Percentiles rank a stretch among this genome's conserved stretches.
These are phyloP conservation scores for Pangasianodon hypophthalmus DNA, from an alignment of 2,113 vertebrate species.

Conservation along the genomic window DNA sequence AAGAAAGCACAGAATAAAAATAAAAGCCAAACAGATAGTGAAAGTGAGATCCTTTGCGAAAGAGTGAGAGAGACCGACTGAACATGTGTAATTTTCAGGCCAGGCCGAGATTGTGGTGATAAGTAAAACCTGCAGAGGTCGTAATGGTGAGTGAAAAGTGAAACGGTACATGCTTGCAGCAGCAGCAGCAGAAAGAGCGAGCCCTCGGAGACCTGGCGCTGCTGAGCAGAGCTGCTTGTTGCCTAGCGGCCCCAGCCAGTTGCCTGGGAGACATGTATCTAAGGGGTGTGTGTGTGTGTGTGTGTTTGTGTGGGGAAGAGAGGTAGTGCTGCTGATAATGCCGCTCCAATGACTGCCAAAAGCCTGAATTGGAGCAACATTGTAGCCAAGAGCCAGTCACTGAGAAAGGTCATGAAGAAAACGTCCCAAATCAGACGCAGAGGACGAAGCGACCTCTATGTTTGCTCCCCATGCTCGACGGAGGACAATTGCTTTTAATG, in stretches of 20 bases:
- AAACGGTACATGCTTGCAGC: slow-evolving; percentile 6
- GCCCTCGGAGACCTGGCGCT: slow-evolving; percentile 39
- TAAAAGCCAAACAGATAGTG: not conserved
- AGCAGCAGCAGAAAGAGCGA: slow-evolving; percentile 35
- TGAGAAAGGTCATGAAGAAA: slow-evolving; percentile 51
- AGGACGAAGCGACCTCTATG: slow-evolving; percentile 43
- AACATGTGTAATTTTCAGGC: not conserved
- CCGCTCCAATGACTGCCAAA: slow-evolving; percentile 56
- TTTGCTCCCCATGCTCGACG: slow-evolving; percentile 11
- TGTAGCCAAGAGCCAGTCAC: slow-evolving; percentile 49
- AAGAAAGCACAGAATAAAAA: slow-evolving; percentile 24
- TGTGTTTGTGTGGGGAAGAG: slow-evolving; percentile 25
- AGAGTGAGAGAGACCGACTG: not conserved
- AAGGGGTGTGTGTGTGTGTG: slow-evolving; percentile 29
- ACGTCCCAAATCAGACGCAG: slow-evolving; percentile 47
- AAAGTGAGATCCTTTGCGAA: not conserved
- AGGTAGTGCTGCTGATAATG: slow-evolving; percentile 47
- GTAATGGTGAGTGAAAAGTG: slow-evolving; percentile 19
- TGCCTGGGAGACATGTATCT: slow-evolving; percentile 60
- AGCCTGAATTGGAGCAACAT: slow-evolving; percentile 50
- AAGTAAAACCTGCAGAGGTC: slow-evolving; percentile 33
- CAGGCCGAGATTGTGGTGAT: slow-evolving; percentile 1
- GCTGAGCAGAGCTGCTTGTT: slow-evolving; percentile 41
- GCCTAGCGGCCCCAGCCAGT: slow-evolving; percentile 56
- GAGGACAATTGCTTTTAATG: slow-evolving; percentile 53